phyloP scores from a whole-genome alignment of 1,140 invertebrate species.

The Tetraneura akinire region DNA sequence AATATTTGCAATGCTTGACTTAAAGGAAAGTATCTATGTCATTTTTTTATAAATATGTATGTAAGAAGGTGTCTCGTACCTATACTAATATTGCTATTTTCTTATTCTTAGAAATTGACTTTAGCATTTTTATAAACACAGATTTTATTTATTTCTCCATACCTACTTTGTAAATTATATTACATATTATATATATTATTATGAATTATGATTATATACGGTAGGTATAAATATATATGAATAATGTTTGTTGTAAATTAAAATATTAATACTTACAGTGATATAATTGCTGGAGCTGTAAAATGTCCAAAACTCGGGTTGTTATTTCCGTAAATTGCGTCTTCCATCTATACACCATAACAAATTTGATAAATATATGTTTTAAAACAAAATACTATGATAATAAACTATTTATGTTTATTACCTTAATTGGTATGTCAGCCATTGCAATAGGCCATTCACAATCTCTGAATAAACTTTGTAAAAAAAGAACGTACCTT shows the following conservation, averaged over 20 bases:
- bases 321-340: constrained; percentile 56
- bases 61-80: too few relatives aligned
- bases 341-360: constrained; percentile 54
- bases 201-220: too few relatives aligned
- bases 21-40: too few relatives aligned
- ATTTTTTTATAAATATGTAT: too few relatives aligned
- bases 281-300: constrained; percentile 56
- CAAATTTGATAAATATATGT: constrained; percentile 24
- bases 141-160: too few relatives aligned
- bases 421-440: constrained; percentile 56
- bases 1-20: too few relatives aligned
- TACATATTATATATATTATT: too few relatives aligned
- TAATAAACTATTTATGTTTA: background rate
- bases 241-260: background rate
- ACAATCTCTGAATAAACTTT: constrained; percentile 56
- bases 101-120: too few relatives aligned
- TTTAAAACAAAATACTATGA: background rate
- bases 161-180: too few relatives aligned
- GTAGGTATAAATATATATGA: too few relatives aligned
- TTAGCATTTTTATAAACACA: too few relatives aligned
- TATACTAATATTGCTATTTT: too few relatives aligned
- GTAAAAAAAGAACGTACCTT: constrained; percentile 55
- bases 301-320: constrained; percentile 56
- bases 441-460: constrained; percentile 54
- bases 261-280: constrained; percentile 55